Conservation (phyloP, 2,888 invertebrate genomes). For the Thysanoteuthis rhombus region DNA sequence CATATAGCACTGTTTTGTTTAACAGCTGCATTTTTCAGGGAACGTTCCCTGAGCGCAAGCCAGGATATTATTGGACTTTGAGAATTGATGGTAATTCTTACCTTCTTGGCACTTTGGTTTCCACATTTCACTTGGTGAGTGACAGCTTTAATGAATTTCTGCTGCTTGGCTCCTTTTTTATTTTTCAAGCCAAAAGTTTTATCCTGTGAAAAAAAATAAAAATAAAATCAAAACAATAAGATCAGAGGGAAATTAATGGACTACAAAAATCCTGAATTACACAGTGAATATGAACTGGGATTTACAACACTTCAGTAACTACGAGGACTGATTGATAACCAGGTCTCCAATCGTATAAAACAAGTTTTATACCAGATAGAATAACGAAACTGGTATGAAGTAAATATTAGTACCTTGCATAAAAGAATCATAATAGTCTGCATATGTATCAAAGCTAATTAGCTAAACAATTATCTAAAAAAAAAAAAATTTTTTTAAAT, state of each 20-base stretch:
- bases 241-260: background rate
- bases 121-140: slow-evolving; percentile 94
- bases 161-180: slow-evolving; percentile 98
- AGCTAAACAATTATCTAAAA: too few relatives aligned
- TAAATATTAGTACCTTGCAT: too few relatives aligned
- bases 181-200: slow-evolving; percentile 99
- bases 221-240: background rate
- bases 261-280: background rate
- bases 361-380: too few relatives aligned
- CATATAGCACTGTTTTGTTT: too few relatives aligned
- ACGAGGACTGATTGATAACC: too few relatives aligned
- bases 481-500: too few relatives aligned
- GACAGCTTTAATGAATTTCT: slow-evolving; percentile 97
- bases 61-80: background rate
- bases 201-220: slow-evolving; percentile 75
- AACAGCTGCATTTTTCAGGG: too few relatives aligned
- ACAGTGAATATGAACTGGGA: background rate
- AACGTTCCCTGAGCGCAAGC: too few relatives aligned
- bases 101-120: slow-evolving; percentile 69
- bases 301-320: background rate
- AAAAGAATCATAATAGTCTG: too few relatives aligned
- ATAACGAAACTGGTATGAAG: too few relatives aligned
- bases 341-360: too few relatives aligned
- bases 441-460: too few relatives aligned
- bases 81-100: slow-evolving; percentile 37